Conservation (phyloP, 2,113 vertebrate species). For the Clinocottus analis region DNA sequence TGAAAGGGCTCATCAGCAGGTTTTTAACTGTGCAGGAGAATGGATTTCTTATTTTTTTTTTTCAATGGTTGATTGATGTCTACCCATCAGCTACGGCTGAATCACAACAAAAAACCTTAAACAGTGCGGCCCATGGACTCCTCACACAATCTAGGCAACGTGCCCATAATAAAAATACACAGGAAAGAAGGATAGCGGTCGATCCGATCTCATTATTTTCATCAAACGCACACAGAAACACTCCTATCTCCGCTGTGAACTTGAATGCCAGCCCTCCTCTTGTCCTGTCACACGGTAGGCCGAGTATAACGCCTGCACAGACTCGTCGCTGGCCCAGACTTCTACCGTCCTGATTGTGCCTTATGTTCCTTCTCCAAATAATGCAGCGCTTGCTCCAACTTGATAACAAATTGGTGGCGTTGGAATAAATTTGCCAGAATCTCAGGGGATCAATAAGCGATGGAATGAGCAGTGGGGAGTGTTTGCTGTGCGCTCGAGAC, state of each 20-base stretch:
- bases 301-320: constrained; percentile 15
- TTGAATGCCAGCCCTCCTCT: constrained; percentile 51
- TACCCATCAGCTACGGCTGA: constrained; percentile 49
- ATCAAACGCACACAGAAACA: constrained; percentile 42
- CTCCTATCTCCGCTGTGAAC: constrained; percentile 39
- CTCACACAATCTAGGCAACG: constrained; percentile 42
- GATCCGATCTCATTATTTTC: constrained; percentile 69
- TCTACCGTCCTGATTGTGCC: constrained; percentile 32
- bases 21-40: constrained; percentile 52
- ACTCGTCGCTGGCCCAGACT: constrained; percentile 18
- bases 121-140: constrained; percentile 44
- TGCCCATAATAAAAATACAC: constrained; percentile 57
- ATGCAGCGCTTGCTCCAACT: constrained; percentile 38
- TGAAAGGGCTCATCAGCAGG: constrained; percentile 49
- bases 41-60: constrained; percentile 10
- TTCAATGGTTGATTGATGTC: constrained; percentile 57
- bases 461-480: constrained; percentile 45
- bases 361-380: constrained; percentile 30
- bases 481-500: constrained; percentile 52
- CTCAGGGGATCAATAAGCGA: constrained; percentile 52
- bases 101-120: constrained; percentile 62
- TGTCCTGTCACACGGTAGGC: constrained; percentile 35
- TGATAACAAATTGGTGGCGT: constrained; percentile 39
- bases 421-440: constrained; percentile 53
- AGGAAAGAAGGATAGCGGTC: constrained; percentile 41